Evolutionary conservation across 2,113 vertebrate genomes (phyloP), one percentile per base, ranked within the genome.

Genomic region (Panurus biarmicus): DNA sequence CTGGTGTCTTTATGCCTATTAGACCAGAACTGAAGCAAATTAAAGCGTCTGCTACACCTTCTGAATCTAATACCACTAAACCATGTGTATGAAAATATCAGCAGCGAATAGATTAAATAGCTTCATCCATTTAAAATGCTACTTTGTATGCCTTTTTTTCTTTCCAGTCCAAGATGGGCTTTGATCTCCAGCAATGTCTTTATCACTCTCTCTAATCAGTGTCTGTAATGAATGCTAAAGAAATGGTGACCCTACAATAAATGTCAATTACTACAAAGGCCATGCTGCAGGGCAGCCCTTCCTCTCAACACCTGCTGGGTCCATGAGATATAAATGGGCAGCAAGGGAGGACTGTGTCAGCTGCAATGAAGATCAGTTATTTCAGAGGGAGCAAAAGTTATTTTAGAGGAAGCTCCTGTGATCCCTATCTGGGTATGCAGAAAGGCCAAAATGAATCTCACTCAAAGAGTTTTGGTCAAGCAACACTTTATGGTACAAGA

Each of bases 11-110:
- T 70, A 48, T 81, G 84, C 47, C 57, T 93, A 80, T 88, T 92
- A 94, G 87, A 95, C 75, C 76, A 88, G 92, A 95, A 93, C 53
- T 71, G 51, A 25, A 57, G 36, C 87, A 94, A 95, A 95, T 94
- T 88, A 95, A 90, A 89, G 42, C 79, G 45, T 71, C 73, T 66
- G 35, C 60, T 80, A 86, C 65, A 88, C 53, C 48, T 54, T 90
- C 72, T 67, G 90, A 93, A 83, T 89, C 56, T 66, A 85, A 35
- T 56, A 86, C 33, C 60, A 38, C 54, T 40, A 65, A 91, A 67
- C 48, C 28, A 74, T 50, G 56, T 44, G 21, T 62, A 64, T 88
- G 79, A 91, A 90, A 94, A 77, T 44, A 81, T 21, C 74, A 87
- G 29, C 74, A 71, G 47, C 5, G 14, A 89, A 88, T 70, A 71